These are phyloP conservation scores for Chinchilla lanigera DNA, from an alignment of 2,113 vertebrate species.

Conservation along the genomic window DNA sequence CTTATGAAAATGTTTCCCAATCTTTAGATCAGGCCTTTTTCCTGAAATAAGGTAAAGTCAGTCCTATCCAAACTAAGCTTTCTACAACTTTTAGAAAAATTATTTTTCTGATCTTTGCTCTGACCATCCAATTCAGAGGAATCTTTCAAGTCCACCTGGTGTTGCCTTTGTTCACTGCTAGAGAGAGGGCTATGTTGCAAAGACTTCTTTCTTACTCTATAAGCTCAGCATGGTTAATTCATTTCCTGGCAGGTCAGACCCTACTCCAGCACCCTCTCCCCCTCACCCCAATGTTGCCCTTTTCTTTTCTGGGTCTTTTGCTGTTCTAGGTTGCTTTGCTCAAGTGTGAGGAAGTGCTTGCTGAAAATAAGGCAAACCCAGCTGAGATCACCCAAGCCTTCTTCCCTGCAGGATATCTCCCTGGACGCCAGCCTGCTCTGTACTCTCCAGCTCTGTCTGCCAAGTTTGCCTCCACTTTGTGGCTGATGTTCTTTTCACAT, in stretches of 20 bases:
- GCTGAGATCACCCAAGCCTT: background rate
- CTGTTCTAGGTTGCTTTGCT: background rate
- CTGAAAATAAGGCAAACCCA: background rate
- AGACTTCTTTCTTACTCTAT: background rate
- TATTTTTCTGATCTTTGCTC: background rate
- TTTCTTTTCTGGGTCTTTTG: background rate
- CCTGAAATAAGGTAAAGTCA: background rate
- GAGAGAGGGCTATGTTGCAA: background rate
- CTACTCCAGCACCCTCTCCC: too few relatives aligned
- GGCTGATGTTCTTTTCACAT: background rate
- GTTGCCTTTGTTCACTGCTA: background rate
- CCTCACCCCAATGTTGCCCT: background rate
- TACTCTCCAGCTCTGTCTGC: background rate
- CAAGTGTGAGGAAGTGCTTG: background rate
- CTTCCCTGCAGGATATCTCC: background rate
- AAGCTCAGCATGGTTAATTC: background rate
- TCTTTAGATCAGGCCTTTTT: background rate
- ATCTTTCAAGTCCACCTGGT: background rate
- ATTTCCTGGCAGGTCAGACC: background rate
- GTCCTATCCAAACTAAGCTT: background rate
- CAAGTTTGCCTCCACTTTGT: background rate
- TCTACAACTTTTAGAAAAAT: background rate
- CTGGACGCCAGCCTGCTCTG: rapidly evolving
- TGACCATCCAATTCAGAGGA: background rate
- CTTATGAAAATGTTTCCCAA: background rate